Percentiles rank a stretch among this genome's conserved stretches.
Evolutionary conservation across 2,888 invertebrate genomes (phyloP).

Genomic region (Macaria liturata): DNA sequence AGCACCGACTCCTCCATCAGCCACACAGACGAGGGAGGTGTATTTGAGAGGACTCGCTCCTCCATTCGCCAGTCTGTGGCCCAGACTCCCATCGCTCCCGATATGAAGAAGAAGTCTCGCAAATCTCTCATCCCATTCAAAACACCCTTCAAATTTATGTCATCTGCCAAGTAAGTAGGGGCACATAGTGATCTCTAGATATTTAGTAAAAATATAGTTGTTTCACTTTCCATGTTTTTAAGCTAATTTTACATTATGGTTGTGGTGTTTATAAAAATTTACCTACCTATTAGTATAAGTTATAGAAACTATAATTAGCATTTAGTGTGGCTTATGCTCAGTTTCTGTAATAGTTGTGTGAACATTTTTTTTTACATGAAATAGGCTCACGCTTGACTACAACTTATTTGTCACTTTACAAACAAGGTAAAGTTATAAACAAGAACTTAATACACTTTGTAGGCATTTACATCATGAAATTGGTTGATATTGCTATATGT

Average conservation of each 20-base stretch:
- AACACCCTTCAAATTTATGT: conserved; percentile 77
- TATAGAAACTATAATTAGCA: conserved; percentile 13
- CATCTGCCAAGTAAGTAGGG: conserved; percentile 63
- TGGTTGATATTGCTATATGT: too few relatives aligned
- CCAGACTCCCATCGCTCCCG: conserved; percentile 58
- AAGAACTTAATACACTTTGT: too few relatives aligned
- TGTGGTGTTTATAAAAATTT: conserved; percentile 24
- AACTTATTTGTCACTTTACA: too few relatives aligned
- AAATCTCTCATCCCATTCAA: conserved; percentile 75
- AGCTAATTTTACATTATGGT: conserved; percentile 32
- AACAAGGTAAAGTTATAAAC: too few relatives aligned
- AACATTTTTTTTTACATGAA: too few relatives aligned
- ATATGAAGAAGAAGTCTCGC: conserved; percentile 66
- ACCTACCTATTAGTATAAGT: background rate
- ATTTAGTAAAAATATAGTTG: background rate
- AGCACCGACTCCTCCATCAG: conserved; percentile 53
- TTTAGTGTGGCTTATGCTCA: too few relatives aligned
- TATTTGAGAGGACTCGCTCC: conserved; percentile 53
- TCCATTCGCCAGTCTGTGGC: conserved; percentile 50
- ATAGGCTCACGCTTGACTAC: too few relatives aligned
- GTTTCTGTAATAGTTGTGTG: conserved; percentile 1
- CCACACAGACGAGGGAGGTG: conserved; percentile 47
- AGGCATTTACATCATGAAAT: too few relatives aligned
- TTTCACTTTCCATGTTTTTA: conserved; percentile 2
- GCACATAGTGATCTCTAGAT: conserved; percentile 3